These are phyloP conservation scores for Megaptera novaeangliae DNA, from an alignment of 2,113 vertebrate genomes.

Conservation along the genomic window DNA sequence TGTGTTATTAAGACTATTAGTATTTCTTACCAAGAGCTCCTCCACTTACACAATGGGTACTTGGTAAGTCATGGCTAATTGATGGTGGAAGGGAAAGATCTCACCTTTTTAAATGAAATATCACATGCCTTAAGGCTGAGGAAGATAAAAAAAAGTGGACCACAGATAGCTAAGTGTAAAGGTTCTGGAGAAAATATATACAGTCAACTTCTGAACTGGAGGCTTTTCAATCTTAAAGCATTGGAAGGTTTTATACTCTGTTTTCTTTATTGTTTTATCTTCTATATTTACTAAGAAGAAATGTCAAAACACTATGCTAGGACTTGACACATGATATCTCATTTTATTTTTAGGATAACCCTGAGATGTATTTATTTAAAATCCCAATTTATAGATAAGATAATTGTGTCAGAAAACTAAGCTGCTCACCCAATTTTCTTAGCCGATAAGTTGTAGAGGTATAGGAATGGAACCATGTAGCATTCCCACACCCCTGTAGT, in stretches of 20 bases:
- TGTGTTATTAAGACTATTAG: not conserved
- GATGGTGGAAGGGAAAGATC: not conserved
- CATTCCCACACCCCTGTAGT: rapidly evolving
- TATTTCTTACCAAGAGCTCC: not conserved
- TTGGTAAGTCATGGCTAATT: not conserved
- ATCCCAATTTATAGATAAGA: not conserved
- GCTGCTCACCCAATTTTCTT: too few species aligned
- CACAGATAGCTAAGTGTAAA: not conserved
- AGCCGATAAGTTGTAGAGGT: not conserved
- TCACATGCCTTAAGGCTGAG: not conserved
- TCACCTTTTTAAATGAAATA: not conserved
- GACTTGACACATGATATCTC: not conserved
- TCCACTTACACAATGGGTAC: not conserved
- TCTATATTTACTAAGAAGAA: not conserved
- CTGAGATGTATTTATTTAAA: not conserved
- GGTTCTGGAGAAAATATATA: not conserved
- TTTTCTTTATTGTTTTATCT: not conserved
- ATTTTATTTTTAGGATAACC: not conserved
- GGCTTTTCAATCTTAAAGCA: not conserved
- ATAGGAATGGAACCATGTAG: not conserved
- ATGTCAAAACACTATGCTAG: not conserved
- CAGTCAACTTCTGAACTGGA: not conserved
- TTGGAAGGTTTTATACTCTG: not conserved
- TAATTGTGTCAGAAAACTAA: not conserved
- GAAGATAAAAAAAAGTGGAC: not conserved